Conservation (phyloP, 2,888 invertebrate species). For the Sceliomorpha sp. region DNA sequence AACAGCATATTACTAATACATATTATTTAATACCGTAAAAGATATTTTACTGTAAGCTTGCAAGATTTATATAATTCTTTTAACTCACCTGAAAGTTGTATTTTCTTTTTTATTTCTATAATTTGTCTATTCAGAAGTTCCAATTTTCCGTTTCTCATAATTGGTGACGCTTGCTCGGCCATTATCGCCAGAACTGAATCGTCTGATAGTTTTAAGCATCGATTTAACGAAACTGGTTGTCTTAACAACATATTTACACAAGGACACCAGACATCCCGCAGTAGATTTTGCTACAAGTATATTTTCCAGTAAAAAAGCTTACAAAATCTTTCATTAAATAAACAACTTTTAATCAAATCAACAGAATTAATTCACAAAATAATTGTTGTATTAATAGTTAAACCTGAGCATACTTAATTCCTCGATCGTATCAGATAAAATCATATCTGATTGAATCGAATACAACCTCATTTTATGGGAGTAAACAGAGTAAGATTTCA, state of each 20-base stretch:
- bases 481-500: background rate
- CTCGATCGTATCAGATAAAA: too few relatives aligned
- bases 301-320: too few relatives aligned
- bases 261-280: background rate
- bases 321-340: too few relatives aligned
- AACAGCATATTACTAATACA: too few relatives aligned
- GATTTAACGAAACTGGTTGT: conserved; percentile 29
- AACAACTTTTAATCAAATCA: too few relatives aligned
- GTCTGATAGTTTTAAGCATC: conserved; percentile 7
- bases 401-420: too few relatives aligned
- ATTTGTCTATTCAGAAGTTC: conserved; percentile 88
- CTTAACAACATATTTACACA: conserved; percentile 17
- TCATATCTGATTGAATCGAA: background rate
- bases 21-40: too few relatives aligned
- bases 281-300: background rate
- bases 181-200: conserved; percentile 50
- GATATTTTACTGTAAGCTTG: too few relatives aligned
- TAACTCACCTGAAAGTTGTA: conserved; percentile 88
- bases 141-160: conserved; percentile 81
- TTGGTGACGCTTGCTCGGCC: conserved; percentile 65
- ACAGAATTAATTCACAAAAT: too few relatives aligned
- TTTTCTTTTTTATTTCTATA: conserved; percentile 92
- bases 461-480: background rate
- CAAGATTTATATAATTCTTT: too few relatives aligned
- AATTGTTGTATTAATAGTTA: too few relatives aligned